Evolutionary conservation across 1,140 invertebrate species (phyloP), one percentile per base, ranked within the genome.

Genomic region (Pogonomyrmex barbatus): DNA sequence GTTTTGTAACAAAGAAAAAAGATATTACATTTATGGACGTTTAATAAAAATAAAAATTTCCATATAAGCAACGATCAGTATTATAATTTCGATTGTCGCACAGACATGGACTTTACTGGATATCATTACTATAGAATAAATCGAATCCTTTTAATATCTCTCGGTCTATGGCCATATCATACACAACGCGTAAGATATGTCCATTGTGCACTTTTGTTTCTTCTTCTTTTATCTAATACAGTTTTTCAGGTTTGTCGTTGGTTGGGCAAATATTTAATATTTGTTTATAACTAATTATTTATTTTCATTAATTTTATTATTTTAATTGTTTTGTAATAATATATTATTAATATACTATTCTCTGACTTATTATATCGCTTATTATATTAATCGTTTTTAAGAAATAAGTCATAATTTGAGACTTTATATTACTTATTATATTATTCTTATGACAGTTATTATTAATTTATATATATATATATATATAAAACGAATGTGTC

Each of bases 121-220:
- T 39, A 24, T 54, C 63, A 1, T 10, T 81, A 75, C 56, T 83
- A 62, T 47, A 83, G 14, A 83, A 5, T 39, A 2, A 60, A 58
- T 75, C 68, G 8, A 75, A 50, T 73, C 60, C 17, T 73, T 0
- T 83, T 83, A 47, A 73, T 2, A 2, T 73, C 3, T 6, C 30
- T 62, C 24, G 79, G 79, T 62, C 30, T 83, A 62, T 83, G 79
- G 79, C 79, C 67, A 47, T 83, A 50, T 60, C 36, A 47, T 47
- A 50, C 14, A 6, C 63, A 5, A 70, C 42, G 30, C 42, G 9
- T 17, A 8, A 73, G 39, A 36, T 82, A 73, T 8, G 10, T 71
- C 6, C 42, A 24, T 30, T 47, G 14, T 54, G 36, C 30, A 50
- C 12, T 82, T 60, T 24, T 82, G 9, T 73, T 56, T 30, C 42